These are phyloP conservation scores for Erynnis tages DNA, from an alignment of 2,888 invertebrate species.

Conservation along the genomic window DNA sequence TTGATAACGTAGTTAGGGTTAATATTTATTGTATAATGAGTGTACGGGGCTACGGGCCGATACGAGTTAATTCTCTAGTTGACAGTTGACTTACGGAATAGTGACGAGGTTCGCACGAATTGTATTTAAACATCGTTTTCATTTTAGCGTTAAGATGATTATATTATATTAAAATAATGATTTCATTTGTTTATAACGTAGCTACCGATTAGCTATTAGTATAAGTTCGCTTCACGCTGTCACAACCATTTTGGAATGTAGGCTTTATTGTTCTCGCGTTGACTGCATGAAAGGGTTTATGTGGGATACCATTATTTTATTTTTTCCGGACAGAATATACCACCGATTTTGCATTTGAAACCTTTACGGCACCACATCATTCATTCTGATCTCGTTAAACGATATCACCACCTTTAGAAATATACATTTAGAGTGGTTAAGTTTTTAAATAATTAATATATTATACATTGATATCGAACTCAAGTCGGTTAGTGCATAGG, in stretches of 20 bases:
- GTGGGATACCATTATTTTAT: too few species aligned
- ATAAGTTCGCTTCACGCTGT: too few species aligned
- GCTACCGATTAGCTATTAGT: too few species aligned
- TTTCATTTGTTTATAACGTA: too few species aligned
- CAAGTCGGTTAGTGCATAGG: slow-evolving; percentile 40
- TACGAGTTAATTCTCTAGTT: neutral
- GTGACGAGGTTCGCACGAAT: neutral
- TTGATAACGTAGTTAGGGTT: slow-evolving; percentile 37
- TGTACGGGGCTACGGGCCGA: neutral
- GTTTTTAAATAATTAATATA: neutral
- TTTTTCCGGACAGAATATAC: neutral
- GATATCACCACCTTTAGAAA: slow-evolving; percentile 4
- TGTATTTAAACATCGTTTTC: neutral
- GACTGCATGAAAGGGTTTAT: too few species aligned
- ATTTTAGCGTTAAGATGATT: too few species aligned
- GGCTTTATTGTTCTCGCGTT: too few species aligned
- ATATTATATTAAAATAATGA: too few species aligned
- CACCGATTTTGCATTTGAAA: neutral
- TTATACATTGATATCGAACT: slow-evolving; percentile 21
- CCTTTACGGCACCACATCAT: neutral
- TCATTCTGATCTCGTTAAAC: slow-evolving; percentile 8
- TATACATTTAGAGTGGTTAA: neutral
- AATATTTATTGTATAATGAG: neutral
- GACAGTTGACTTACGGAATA: neutral
- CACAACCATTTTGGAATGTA: too few species aligned